Percentiles rank a stretch among this genome's conserved stretches.
phyloP scores from a whole-genome alignment of 1,140 invertebrate genomes.

The Aphelenchoides fujianensis region DNA sequence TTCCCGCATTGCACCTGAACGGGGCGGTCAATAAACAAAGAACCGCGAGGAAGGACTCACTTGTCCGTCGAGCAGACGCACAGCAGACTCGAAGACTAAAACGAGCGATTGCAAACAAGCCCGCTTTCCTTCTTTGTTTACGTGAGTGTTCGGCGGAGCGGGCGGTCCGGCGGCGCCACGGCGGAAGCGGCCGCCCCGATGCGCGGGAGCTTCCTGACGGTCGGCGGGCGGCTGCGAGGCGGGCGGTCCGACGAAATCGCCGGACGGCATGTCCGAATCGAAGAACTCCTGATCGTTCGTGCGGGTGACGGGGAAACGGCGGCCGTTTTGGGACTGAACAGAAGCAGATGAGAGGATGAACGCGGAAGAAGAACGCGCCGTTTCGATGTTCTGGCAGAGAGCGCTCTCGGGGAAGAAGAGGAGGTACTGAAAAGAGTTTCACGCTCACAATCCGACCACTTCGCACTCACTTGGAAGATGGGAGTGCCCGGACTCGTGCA shows the following conservation, averaged over 20 bases:
- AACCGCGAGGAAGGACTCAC: neutral
- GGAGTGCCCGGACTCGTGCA: constrained; percentile 48
- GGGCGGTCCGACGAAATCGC: neutral
- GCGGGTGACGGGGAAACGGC: neutral
- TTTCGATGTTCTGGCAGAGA: constrained; percentile 49
- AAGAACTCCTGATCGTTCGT: constrained; percentile 25
- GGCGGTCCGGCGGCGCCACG: constrained; percentile 14
- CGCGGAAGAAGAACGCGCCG: constrained; percentile 32
- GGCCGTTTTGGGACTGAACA: neutral
- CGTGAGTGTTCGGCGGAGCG: constrained; percentile 28
- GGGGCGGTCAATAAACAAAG: neutral
- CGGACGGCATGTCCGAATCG: neutral
- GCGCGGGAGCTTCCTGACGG: neutral
- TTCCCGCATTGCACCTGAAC: constrained; percentile 25
- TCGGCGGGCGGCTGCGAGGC: constrained; percentile 17
- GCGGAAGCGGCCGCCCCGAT: constrained; percentile 1
- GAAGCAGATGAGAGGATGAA: neutral
- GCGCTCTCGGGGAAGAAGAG: constrained; percentile 44
- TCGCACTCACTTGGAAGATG: constrained; percentile 49
- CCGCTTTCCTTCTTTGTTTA: constrained; percentile 32
- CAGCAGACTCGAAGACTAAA: constrained; percentile 32
- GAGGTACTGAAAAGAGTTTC: no score
- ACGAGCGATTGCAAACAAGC: neutral
- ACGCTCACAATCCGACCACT: no score
- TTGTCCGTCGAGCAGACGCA: constrained; percentile 25